Conservation (phyloP, 2,113 vertebrate genomes). For the Stigmatopora argus region DNA sequence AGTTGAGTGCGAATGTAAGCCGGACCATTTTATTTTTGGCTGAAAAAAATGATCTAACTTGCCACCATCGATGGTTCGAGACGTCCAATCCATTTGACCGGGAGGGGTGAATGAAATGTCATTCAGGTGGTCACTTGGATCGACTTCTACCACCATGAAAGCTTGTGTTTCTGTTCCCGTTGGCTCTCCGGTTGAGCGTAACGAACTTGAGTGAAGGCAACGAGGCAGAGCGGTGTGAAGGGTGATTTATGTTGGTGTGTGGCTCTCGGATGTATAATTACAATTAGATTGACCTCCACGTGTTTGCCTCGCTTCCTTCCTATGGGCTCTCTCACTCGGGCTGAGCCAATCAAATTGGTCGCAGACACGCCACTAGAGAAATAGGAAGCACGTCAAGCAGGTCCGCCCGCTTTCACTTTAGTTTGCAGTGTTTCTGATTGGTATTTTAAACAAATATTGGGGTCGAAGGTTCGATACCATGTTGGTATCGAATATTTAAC, state of each 20-base stretch:
- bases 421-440: background rate
- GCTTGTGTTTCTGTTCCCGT: background rate
- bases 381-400: background rate
- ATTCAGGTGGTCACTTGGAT: background rate
- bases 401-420: background rate
- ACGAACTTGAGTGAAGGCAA: background rate
- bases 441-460: background rate
- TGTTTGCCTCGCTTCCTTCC: background rate
- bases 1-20: no score
- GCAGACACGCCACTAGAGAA: background rate
- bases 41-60: no score
- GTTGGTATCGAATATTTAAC: no score
- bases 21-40: no score
- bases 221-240: constrained; percentile 31
- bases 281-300: constrained; percentile 21
- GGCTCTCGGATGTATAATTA: constrained; percentile 39
- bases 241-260: constrained; percentile 41
- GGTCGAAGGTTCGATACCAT: no score
- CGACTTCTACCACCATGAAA: background rate
- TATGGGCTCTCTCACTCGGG: background rate
- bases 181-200: background rate
- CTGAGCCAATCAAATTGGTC: background rate
- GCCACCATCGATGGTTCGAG: no score
- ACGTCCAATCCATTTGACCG: no score
- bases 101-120: no score